These are phyloP conservation scores for Cylloceria caligata DNA, from an alignment of 2,888 invertebrate genomes.

Conservation along the genomic window DNA sequence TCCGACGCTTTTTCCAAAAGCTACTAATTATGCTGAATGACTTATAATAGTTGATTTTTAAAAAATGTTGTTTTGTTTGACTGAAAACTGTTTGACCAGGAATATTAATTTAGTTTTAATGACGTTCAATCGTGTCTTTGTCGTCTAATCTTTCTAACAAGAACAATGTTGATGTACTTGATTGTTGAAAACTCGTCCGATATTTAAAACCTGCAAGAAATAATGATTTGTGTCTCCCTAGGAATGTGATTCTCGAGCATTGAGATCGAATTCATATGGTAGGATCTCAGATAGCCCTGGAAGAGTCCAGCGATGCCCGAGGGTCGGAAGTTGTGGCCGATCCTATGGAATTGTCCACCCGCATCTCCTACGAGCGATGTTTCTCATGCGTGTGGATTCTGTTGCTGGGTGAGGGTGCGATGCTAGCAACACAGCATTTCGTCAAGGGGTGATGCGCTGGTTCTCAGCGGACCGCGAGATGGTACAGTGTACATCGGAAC, in stretches of 20 bases:
- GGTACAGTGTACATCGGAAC: slow-evolving; percentile 55
- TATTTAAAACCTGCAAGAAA: neutral
- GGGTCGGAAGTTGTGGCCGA: slow-evolving; percentile 42
- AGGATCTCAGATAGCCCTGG: slow-evolving; percentile 44
- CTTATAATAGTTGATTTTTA: too few relatives aligned
- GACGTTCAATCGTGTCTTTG: neutral
- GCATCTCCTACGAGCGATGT: slow-evolving; percentile 66
- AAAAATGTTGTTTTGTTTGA: too few relatives aligned
- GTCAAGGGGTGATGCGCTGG: slow-evolving; percentile 24
- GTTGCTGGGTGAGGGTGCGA: slow-evolving; percentile 21
- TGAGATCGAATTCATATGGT: slow-evolving; percentile 25
- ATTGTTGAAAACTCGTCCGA: neutral
- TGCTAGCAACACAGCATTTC: slow-evolving; percentile 26
- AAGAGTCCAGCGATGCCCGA: slow-evolving; percentile 12
- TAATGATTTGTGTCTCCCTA: neutral
- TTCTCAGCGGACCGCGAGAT: slow-evolving; percentile 36
- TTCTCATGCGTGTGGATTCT: slow-evolving; percentile 15
- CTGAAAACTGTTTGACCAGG: too few relatives aligned
- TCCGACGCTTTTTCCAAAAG: too few relatives aligned
- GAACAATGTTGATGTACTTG: neutral
- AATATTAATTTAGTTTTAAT: neutral
- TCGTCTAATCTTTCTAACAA: neutral
- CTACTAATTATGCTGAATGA: too few relatives aligned
- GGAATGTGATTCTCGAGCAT: neutral
- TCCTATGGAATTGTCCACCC: slow-evolving; percentile 61